Evolutionary conservation across 1,140 invertebrate genomes (phyloP), one percentile per base, ranked within the genome.

Genomic region (Anadara kagoshimensis): DNA sequence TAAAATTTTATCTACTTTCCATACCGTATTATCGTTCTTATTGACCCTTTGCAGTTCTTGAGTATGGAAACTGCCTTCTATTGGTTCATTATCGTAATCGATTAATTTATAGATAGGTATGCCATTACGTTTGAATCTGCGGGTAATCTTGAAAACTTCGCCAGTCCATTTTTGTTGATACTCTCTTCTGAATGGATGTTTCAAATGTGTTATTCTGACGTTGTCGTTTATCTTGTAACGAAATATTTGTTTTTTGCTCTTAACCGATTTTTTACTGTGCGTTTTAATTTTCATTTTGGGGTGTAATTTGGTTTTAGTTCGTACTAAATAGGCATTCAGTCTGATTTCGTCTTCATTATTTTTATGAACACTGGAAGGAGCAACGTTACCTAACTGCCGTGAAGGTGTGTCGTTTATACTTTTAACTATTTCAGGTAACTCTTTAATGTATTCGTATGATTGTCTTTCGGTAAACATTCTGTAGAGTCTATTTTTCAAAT

Each of bases 111-210:
- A 78, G 8, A 41, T 36, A 41, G 41, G 29, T 10, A 51, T 11
- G 12, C 20, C 44, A 36, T 51, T 49, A 57, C 56, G 70, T 29
- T 65, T 47, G 20, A 66, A 69, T 61, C 71, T 49, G 36, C 57
- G 41, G 16, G 8, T 41, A 16, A 78, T 54, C 56, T 59, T 70
- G 57, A 78, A 78, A 64, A 59, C 51, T 58, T 73, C 70, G n/a
- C 20, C 41, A 22, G 71, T 73, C 70, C 66, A 73, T 56, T 73
- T 78, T 41, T 78, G 53, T 5, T 69, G 62, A 57, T 78, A 78
- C 24, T 58, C 75, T 57, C 66, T 69, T 51, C 73, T 53, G 22
- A 69, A 69, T 36, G 43, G 26, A 26, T 47, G 57, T 10, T 58
- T 45, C 44, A 69, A 53, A 59, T 69, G 45, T 22, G 58, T 53